Percentiles rank a stretch among this genome's conserved stretches.
Evolutionary conservation across 2,888 invertebrate genomes (phyloP).

Genomic region (Epsilonema sp.): DNA sequence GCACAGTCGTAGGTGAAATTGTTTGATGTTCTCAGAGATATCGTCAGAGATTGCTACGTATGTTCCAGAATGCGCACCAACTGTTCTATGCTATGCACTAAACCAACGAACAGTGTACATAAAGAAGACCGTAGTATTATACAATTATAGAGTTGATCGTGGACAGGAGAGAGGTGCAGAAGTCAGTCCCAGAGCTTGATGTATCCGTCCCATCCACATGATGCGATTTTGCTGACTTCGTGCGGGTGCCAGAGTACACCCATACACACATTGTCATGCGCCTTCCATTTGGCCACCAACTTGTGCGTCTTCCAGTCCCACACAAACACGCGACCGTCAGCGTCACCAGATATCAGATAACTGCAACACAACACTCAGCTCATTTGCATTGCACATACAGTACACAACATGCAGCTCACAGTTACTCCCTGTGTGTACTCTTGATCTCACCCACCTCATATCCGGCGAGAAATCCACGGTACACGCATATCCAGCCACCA

Average conservation of each 20-base stretch:
- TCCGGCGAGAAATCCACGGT: constrained; percentile 90
- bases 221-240: constrained; percentile 86
- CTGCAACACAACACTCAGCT: constrained; percentile 46
- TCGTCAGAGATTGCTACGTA: no score
- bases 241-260: constrained; percentile 92
- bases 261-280: constrained; percentile 93
- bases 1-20: no score
- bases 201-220: constrained; percentile 94
- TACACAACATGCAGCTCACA: not conserved
- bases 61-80: no score
- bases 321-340: constrained; percentile 90
- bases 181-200: constrained; percentile 95
- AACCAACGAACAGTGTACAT: no score
- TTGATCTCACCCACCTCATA: constrained; percentile 49
- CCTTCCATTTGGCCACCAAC: constrained; percentile 93
- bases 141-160: no score
- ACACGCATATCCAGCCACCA: constrained; percentile 98
- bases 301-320: constrained; percentile 99
- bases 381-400: not conserved
- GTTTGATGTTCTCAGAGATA: no score
- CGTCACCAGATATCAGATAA: constrained; percentile 89
- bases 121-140: no score
- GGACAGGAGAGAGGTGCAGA: no score
- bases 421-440: no score
- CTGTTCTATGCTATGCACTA: no score